Evolutionary conservation across 1,140 invertebrate species (phyloP), one percentile per base, ranked within the genome.

Genomic region (Ceratina calcarata): DNA sequence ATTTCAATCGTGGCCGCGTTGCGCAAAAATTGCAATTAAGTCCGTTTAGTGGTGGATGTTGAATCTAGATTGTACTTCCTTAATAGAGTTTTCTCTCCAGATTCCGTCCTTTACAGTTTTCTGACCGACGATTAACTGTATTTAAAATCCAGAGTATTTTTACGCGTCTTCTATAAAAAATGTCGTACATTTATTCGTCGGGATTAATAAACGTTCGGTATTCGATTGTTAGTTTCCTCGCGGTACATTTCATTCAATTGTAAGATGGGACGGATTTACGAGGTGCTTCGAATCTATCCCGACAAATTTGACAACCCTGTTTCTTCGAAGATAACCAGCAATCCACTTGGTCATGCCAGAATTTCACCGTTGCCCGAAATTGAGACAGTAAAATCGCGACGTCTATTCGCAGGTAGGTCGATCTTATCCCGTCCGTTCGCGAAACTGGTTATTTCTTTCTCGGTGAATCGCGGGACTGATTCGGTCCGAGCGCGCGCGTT

Each of bases 11-110:
- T 3, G 18, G 20, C 37, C 20, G 73, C 32, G 18, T n/a, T 16
- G 13, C n/a, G 49, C 71, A 72, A 61, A n/a, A 78, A 71, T 55
- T 64, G 55, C 68, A 78, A 62, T 72, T 64, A 62, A 60, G 22
- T 3, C n/a, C 27, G 74, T 24, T 45, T 15, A n/a, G 22, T 27
- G 22, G 53, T 27, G 45, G 49, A 53, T 45, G 24, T 53, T 68
- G 24, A 68, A 49, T 68, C 45, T 12, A 49, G 66, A 67, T 67
- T 67, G 22, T n/a, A 20, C 7, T 22, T 20, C 49, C 45, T 67
- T 51, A 51, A 24, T 20, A 22, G 13, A 53, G 49, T 22, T 68
- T 53, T 53, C 20, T n/a, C 13, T 53, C 8, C 4, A 27, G 13
- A 18, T 15, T 22, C 4, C 10, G 37, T 45, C 10, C 37, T 45